These are phyloP conservation scores for Drosophila watanabei DNA, from an alignment of 1,140 invertebrate species.

Conservation along the genomic window DNA sequence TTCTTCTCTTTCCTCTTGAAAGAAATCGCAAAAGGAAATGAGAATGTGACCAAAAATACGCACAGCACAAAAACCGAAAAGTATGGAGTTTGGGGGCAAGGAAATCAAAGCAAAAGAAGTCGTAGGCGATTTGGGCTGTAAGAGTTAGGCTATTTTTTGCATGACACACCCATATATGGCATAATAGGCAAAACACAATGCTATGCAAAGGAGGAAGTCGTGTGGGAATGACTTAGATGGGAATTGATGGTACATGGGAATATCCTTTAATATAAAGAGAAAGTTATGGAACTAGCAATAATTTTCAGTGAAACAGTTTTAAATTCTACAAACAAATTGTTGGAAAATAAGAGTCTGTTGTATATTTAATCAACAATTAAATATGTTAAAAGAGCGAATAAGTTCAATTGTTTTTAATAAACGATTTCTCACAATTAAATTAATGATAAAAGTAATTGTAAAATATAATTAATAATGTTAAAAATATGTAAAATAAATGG, in stretches of 20 bases:
- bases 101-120: constrained; percentile 45
- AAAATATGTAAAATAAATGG: no score
- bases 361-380: no score
- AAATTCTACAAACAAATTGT: no score
- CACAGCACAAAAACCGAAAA: constrained; percentile 23
- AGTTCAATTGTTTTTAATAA: no score
- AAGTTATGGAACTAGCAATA: neutral
- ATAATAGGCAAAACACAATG: constrained; percentile 41
- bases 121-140: constrained; percentile 7
- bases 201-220: constrained; percentile 21
- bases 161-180: constrained; percentile 30
- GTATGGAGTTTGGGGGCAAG: constrained; percentile 7
- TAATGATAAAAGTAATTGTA: no score
- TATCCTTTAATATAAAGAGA: no score
- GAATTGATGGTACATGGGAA: neutral
- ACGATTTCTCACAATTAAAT: no score
- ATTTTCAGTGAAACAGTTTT: neutral
- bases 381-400: no score
- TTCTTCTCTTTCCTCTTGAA: constrained; percentile 10
- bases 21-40: constrained; percentile 52
- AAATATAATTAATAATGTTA: no score
- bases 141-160: constrained; percentile 29
- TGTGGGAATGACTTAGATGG: neutral
- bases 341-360: no score
- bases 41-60: constrained; percentile 68